These are phyloP conservation scores for Anadara kagoshimensis DNA, from an alignment of 1,140 invertebrate species.

Conservation along the genomic window DNA sequence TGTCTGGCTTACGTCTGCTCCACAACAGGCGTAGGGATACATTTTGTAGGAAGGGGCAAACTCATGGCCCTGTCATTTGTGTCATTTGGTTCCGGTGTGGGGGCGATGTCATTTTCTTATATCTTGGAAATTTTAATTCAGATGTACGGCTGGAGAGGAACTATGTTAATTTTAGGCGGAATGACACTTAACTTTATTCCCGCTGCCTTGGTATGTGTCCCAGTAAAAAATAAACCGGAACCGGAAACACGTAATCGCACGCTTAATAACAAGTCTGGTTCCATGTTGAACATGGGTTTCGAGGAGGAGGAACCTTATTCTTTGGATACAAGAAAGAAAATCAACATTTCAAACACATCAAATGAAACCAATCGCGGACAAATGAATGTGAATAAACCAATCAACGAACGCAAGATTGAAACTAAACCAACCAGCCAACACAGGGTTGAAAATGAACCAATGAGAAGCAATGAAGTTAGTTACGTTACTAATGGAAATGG, in stretches of 20 bases:
- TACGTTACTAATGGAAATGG: neutral
- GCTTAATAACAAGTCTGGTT: neutral
- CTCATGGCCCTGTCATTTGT: slow-evolving; percentile 14
- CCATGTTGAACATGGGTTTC: neutral
- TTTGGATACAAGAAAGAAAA: neutral
- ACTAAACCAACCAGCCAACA: neutral
- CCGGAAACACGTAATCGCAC: neutral
- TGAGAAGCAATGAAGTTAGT: neutral
- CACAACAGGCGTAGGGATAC: neutral
- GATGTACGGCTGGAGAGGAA: slow-evolving; percentile 17
- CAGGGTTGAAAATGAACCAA: neutral
- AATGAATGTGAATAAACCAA: neutral
- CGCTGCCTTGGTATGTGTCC: neutral
- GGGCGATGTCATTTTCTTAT: neutral
- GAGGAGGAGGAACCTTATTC: neutral
- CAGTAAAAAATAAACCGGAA: neutral
- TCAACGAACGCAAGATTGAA: neutral
- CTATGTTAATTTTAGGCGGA: slow-evolving; percentile 9
- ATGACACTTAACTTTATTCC: slow-evolving; percentile 5
- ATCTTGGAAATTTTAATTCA: neutral
- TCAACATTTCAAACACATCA: neutral
- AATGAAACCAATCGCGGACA: too few relatives aligned
- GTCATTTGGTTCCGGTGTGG: neutral
- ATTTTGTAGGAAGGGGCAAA: slow-evolving; percentile 13
- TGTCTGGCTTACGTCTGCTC: slow-evolving; percentile 8